Evolutionary conservation across 2,113 vertebrate species (phyloP).

Genomic region (Chamaea fasciata): DNA sequence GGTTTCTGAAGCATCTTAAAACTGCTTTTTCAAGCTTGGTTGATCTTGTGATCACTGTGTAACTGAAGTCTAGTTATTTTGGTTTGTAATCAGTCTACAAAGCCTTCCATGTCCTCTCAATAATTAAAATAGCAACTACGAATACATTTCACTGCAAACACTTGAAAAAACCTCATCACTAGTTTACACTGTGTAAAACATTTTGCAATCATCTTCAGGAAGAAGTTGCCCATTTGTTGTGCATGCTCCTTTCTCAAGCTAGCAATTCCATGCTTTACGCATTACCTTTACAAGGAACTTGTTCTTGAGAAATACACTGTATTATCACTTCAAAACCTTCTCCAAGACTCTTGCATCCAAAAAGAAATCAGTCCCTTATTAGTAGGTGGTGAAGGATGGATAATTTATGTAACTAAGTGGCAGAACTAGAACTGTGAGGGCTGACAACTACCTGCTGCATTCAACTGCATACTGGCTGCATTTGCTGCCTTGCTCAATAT

Average conservation of each 20-base stretch:
- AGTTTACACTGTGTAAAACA: background rate
- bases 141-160: background rate
- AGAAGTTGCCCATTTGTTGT: background rate
- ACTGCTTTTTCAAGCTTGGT: background rate
- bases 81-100: background rate
- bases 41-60: background rate
- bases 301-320: background rate
- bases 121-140: background rate
- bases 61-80: background rate
- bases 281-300: background rate
- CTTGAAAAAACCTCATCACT: background rate
- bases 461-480: background rate
- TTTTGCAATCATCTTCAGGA: background rate
- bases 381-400: background rate
- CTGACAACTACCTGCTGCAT: background rate
- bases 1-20: background rate
- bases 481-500: background rate
- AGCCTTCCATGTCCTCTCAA: background rate
- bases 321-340: constrained; percentile 4
- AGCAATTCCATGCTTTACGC: background rate
- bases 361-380: background rate
- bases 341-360: background rate
- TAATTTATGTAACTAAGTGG: background rate
- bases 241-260: background rate
- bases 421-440: background rate